Evolutionary conservation across 2,113 vertebrate species (phyloP), one percentile per base, ranked within the genome.

Genomic region (Sardina pilchardus): DNA sequence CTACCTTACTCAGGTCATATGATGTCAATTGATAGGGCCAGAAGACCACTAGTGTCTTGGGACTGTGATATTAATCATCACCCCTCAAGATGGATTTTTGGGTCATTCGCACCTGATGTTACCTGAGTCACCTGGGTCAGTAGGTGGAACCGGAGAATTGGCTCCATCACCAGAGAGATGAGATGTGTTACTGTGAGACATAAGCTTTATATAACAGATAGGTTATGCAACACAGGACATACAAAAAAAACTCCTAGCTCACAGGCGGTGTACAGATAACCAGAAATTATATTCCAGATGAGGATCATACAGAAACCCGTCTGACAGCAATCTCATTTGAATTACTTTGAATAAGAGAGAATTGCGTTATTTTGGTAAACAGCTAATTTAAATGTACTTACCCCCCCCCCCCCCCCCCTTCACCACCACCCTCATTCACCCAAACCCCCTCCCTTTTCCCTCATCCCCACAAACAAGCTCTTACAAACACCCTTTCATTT

Each of bases 201-300:
- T 30, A 78, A 39, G 34, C 36, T 87, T 87, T 85, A 87, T 80
- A 47, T 85, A 85, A 87, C 59, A 30, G 7, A n/a, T 12, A 26
- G 42, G 59, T 87, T 87, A 82, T 87, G 83, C 86, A 87, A 85
- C 59, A 42, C 78, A 82, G 83, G 50, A 84, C 83, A 81, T 24
- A 50, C 21, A 59, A 84, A 71, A 56, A 87, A 67, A 47, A 84
- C 63, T 83, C 50, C 56, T 36, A 48, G 42, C 63, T 82, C 56
- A 87, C 82, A 75, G 53, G 50, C 81, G 34, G 53, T 21, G 34
- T 34, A 78, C 45, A 34, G 24, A 81, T 71, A 8, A 71, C 26
- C 78, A 81, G 71, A 81, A 83, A 44, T 85, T 50, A 67, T 43
- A 21, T 85, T 59, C 80, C 56, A 21, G 53, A 81, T 75, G 86